Conservation (phyloP, 2,797 vertebrate genomes). For the Somateria mollissima region DNA sequence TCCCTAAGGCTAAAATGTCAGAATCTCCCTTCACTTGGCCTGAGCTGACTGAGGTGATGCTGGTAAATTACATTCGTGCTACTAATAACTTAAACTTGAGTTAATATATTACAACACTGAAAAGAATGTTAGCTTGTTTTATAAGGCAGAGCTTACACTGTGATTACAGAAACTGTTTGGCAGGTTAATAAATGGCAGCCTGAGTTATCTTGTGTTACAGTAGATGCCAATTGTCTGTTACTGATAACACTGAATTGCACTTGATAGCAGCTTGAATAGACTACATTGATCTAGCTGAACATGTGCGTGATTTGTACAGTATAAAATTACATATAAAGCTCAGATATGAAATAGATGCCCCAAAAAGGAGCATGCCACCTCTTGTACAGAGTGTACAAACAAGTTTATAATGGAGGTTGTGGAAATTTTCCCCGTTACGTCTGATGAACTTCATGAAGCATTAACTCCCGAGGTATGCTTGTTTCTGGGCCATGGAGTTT, state of each 20-base stretch:
- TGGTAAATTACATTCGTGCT: slow-evolving; percentile 46
- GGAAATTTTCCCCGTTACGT: slow-evolving; percentile 77
- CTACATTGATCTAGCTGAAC: slow-evolving; percentile 23
- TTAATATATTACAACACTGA: slow-evolving; percentile 56
- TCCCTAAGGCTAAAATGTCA: neutral
- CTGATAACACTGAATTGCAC: slow-evolving; percentile 32
- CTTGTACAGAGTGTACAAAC: neutral
- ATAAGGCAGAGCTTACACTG: neutral
- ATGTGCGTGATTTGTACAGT: slow-evolving; percentile 31
- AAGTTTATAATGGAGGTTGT: neutral
- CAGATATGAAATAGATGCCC: slow-evolving; percentile 7
- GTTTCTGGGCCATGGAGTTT: slow-evolving; percentile 90
- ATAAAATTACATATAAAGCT: slow-evolving; percentile 35
- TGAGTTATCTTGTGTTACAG: neutral
- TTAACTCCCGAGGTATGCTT: slow-evolving; percentile 90
- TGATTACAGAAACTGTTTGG: slow-evolving; percentile 22
- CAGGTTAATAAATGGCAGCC: neutral
- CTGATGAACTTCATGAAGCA: slow-evolving; percentile 94
- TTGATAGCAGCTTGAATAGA: slow-evolving; percentile 40
- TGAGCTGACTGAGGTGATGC: neutral
- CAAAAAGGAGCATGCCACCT: neutral
- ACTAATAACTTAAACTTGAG: slow-evolving; percentile 67
- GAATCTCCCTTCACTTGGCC: neutral
- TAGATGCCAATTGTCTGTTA: neutral
- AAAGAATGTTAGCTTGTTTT: neutral